phyloP scores from a whole-genome alignment of 2,888 invertebrate genomes.

The Apotomis turbidana region DNA sequence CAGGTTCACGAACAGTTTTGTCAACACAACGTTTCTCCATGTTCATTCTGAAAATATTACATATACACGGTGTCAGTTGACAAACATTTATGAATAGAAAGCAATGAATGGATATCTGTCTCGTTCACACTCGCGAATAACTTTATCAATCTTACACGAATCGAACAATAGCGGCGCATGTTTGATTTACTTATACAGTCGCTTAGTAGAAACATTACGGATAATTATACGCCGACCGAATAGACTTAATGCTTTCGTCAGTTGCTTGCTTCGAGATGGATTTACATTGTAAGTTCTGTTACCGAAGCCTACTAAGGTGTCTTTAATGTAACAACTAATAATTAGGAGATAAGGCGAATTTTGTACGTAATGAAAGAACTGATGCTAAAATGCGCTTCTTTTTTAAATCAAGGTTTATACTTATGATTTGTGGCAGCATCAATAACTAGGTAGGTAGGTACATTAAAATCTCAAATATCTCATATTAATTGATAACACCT shows the following conservation, averaged over 20 bases:
- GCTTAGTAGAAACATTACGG: conserved; percentile 83
- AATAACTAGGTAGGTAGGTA: too few species aligned
- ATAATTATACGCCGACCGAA: conserved; percentile 76
- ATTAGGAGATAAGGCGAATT: background rate
- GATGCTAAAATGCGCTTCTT: too few species aligned
- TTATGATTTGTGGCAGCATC: too few species aligned
- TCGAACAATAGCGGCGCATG: conserved; percentile 83
- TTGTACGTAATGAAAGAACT: too few species aligned
- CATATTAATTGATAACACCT: too few species aligned
- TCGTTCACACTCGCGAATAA: conserved; percentile 81
- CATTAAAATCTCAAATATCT: too few species aligned
- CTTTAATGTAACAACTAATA: background rate
- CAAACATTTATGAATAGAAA: conserved; percentile 76
- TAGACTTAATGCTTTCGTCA: conserved; percentile 66
- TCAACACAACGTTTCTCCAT: background rate
- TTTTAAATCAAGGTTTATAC: too few species aligned
- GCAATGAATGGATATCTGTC: conserved; percentile 77
- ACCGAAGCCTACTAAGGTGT: background rate
- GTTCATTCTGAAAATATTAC: conserved; percentile 50
- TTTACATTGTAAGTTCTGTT: background rate
- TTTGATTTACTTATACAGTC: conserved; percentile 81
- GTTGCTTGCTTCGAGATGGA: background rate
- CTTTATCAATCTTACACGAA: conserved; percentile 83
- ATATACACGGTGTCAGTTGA: conserved; percentile 54
- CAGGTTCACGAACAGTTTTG: conserved; percentile 41